Evolutionary conservation across 2,888 invertebrate genomes (phyloP).

Genomic region (Agrotis puta): DNA sequence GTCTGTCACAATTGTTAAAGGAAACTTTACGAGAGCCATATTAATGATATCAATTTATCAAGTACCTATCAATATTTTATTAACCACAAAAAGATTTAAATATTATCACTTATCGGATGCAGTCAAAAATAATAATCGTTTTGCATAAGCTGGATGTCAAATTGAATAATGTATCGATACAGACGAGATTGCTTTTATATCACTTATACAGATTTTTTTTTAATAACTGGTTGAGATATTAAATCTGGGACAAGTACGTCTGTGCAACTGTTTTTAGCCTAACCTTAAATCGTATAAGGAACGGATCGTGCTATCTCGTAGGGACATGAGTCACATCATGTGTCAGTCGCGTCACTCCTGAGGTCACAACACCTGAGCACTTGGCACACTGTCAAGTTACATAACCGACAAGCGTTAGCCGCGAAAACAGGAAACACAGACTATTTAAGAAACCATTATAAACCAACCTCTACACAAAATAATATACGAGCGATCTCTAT

Average conservation of each 20-base stretch:
- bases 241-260: constrained; percentile 40
- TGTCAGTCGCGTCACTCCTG: constrained; percentile 76
- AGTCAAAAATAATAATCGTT: constrained; percentile 35
- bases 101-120: constrained; percentile 42
- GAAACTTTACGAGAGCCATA: constrained; percentile 54
- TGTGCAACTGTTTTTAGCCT: constrained; percentile 10
- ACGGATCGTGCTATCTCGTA: constrained; percentile 50
- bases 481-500: constrained; percentile 62
- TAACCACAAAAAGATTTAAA: constrained; percentile 41
- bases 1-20: constrained; percentile 56
- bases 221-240: constrained; percentile 17
- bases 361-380: constrained; percentile 87
- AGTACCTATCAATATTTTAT: constrained; percentile 48
- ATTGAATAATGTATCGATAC: constrained; percentile 37
- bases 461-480: constrained; percentile 70
- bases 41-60: constrained; percentile 52
- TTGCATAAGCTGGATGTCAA: constrained; percentile 37
- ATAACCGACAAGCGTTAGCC: constrained; percentile 79
- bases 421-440: constrained; percentile 87
- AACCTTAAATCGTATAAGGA: constrained; percentile 42
- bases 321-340: constrained; percentile 67
- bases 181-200: constrained; percentile 30
- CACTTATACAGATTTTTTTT: background rate
- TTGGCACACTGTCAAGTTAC: constrained; percentile 88
- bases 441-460: constrained; percentile 82